A percentile compares a stretch with the other conserved stretches of the same genome.
Conservation (phyloP, 1,140 invertebrate species). For the Spodoptera litura region DNA sequence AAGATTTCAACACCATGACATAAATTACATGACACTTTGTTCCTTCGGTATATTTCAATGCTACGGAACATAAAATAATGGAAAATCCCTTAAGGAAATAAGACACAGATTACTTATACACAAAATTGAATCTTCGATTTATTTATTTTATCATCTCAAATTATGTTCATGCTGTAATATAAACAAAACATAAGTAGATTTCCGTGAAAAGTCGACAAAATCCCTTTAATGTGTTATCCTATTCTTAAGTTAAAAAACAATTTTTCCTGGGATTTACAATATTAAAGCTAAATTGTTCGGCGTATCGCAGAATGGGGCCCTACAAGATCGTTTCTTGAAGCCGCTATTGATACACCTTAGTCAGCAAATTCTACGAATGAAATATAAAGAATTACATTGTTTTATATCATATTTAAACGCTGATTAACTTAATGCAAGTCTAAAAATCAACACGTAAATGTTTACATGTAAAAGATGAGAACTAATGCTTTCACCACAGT, state of each 20-base stretch:
- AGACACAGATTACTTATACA: not conserved
- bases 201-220: slow-evolving; percentile 1
- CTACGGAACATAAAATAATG: too few species aligned
- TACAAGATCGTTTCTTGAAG: slow-evolving; percentile 39
- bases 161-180: slow-evolving; percentile 1
- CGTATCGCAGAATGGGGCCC: slow-evolving; percentile 8
- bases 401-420: not conserved
- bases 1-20: too few species aligned
- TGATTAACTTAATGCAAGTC: not conserved
- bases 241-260: slow-evolving; percentile 22
- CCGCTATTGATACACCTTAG: slow-evolving; percentile 61
- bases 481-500: not conserved
- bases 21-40: too few species aligned
- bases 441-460: not conserved
- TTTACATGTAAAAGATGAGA: not conserved
- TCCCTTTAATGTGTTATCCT: slow-evolving; percentile 6
- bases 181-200: slow-evolving; percentile 18
- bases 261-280: slow-evolving; percentile 8
- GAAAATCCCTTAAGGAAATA: not conserved
- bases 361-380: slow-evolving; percentile 61
- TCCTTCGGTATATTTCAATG: too few species aligned
- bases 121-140: not conserved
- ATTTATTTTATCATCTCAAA: not conserved
- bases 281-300: slow-evolving; percentile 19
- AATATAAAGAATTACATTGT: not conserved